Evolutionary conservation across 2,888 invertebrate species (phyloP).

Genomic region (Cheilosia vulpina): DNA sequence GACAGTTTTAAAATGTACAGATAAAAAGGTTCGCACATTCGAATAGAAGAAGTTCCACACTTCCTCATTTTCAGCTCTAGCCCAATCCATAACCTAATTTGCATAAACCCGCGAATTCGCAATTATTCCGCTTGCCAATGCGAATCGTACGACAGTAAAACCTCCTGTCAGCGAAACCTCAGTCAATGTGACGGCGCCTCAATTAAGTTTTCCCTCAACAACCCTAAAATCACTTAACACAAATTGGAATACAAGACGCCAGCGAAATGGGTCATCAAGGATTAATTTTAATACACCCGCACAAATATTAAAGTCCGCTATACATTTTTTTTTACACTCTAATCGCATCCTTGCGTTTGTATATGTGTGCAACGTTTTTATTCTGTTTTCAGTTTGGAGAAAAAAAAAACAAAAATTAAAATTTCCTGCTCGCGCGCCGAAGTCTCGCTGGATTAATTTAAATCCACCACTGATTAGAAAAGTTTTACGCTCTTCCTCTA

Average conservation of each 20-base stretch:
- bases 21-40: too few relatives aligned
- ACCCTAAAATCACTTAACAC: constrained; percentile 16
- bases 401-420: constrained; percentile 40
- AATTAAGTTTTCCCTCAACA: neutral
- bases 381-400: constrained; percentile 38
- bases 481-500: constrained; percentile 63
- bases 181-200: too few relatives aligned
- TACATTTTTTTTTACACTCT: constrained; percentile 3
- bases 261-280: constrained; percentile 29
- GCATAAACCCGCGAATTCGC: too few relatives aligned
- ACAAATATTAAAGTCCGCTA: constrained; percentile 9
- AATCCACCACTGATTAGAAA: constrained; percentile 76
- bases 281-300: constrained; percentile 39
- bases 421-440: constrained; percentile 50
- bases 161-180: too few relatives aligned
- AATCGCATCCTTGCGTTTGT: neutral
- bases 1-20: too few relatives aligned
- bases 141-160: too few relatives aligned
- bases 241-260: constrained; percentile 23
- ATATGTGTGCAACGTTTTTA: constrained; percentile 10
- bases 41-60: too few relatives aligned
- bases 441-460: constrained; percentile 72
- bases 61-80: too few relatives aligned
- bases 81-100: too few relatives aligned
- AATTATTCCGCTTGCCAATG: too few relatives aligned